Percentiles rank a stretch among this genome's conserved stretches.
Conservation (phyloP, 2,888 invertebrate genomes). For the Peribatodes rhomboidaria region DNA sequence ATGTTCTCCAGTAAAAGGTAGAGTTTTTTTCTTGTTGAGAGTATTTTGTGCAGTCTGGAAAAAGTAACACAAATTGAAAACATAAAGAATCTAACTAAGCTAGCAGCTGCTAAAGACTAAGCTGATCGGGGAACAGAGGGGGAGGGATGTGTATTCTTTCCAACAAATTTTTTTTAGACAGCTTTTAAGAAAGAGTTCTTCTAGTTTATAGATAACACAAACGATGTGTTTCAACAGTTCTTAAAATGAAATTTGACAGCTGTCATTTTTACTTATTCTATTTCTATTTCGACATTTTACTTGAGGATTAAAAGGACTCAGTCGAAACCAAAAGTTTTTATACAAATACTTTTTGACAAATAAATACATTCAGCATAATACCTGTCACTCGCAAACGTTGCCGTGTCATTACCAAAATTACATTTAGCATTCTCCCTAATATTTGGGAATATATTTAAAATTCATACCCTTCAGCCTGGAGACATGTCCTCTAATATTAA, state of each 20-base stretch:
- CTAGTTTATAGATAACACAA: neutral
- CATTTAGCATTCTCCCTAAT: constrained; percentile 38
- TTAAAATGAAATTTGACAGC: neutral
- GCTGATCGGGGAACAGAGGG: neutral
- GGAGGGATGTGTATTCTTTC: neutral
- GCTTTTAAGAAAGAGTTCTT: neutral
- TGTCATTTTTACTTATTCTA: neutral
- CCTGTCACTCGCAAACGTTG: constrained; percentile 18
- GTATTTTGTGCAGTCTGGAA: constrained; percentile 15
- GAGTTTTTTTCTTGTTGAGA: neutral
- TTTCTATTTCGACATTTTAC: too few relatives aligned
- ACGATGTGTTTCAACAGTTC: too few relatives aligned
- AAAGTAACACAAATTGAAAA: constrained; percentile 21
- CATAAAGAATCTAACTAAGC: constrained; percentile 23
- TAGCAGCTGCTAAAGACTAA: constrained; percentile 13
- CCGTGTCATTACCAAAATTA: constrained; percentile 42
- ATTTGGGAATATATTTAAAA: constrained; percentile 42
- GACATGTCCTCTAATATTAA: constrained; percentile 43
- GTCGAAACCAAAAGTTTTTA: neutral
- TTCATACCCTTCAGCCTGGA: constrained; percentile 39
- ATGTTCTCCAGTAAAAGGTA: neutral
- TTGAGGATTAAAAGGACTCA: neutral
- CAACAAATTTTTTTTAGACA: neutral
- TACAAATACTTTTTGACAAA: constrained; percentile 1
- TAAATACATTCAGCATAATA: constrained; percentile 11